Conservation (phyloP, 2,888 invertebrate genomes). For the Ichneumon xanthorius region DNA sequence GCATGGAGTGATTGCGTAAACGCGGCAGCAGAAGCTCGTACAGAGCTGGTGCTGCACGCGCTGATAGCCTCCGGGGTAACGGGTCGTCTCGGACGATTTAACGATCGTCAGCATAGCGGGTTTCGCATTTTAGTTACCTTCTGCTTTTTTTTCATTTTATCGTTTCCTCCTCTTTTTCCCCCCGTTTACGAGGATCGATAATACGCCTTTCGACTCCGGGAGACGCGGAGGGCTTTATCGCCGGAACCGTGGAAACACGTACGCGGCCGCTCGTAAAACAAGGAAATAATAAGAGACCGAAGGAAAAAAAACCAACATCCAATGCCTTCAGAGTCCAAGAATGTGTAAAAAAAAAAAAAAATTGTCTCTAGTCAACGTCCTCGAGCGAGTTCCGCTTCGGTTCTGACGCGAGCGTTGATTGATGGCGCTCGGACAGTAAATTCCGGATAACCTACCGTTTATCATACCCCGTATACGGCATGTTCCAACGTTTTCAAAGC, state of each 20-base stretch:
- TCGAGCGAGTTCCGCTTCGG: constrained; percentile 17
- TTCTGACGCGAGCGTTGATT: constrained; percentile 9
- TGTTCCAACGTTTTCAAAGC: constrained; percentile 18
- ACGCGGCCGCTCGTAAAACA: constrained; percentile 55
- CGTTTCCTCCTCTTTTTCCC: constrained; percentile 20
- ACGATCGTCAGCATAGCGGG: constrained; percentile 70
- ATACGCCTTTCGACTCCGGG: constrained; percentile 66
- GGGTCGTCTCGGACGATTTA: constrained; percentile 76
- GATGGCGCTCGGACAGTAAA: constrained; percentile 1
- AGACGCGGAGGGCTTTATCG: constrained; percentile 57
- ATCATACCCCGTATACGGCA: background rate
- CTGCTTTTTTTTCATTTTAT: constrained; percentile 35
- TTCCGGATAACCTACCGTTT: constrained; percentile 6
- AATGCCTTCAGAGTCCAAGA: constrained; percentile 15
- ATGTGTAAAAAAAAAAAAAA: constrained; percentile 10
- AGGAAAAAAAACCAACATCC: constrained; percentile 20
- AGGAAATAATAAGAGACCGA: constrained; percentile 37
- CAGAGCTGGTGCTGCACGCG: constrained; percentile 53
- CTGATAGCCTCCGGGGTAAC: constrained; percentile 70
- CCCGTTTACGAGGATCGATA: constrained; percentile 70
- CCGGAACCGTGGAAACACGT: constrained; percentile 38
- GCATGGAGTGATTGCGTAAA: constrained; percentile 62
- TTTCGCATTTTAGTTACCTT: constrained; percentile 48
- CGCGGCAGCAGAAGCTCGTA: constrained; percentile 58
- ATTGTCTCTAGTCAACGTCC: background rate